Percentiles rank a stretch among this genome's conserved stretches.
Evolutionary conservation across 2,888 invertebrate genomes (phyloP).

Genomic region (Platycnemis pennipes): DNA sequence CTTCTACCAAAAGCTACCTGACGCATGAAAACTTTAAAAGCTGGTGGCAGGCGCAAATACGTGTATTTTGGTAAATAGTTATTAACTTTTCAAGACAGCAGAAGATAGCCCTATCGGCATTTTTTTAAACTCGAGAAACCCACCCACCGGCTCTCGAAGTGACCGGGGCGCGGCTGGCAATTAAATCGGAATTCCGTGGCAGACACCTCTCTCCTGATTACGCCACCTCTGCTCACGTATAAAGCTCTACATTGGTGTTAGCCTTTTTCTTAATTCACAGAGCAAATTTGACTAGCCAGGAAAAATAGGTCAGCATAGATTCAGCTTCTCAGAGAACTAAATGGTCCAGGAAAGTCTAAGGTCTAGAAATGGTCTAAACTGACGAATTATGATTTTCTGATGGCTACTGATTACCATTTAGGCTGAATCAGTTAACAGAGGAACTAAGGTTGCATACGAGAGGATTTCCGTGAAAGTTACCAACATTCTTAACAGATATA

Average conservation of each 20-base stretch:
- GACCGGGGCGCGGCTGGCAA: neutral
- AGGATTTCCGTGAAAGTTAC: no score
- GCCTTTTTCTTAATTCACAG: neutral
- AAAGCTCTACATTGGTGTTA: neutral
- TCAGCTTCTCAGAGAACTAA: neutral
- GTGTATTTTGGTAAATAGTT: no score
- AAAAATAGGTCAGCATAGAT: neutral
- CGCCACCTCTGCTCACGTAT: neutral
- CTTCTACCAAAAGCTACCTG: no score
- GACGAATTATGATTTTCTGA: neutral
- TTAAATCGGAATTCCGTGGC: neutral
- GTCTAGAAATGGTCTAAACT: no score
- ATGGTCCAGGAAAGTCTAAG: neutral
- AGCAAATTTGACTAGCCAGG: neutral
- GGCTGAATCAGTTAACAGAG: neutral
- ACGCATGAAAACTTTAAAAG: no score
- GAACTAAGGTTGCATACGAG: no score
- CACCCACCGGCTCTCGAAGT: neutral
- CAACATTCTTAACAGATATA: no score
- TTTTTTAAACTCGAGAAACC: no score
- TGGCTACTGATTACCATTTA: neutral
- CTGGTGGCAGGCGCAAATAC: no score
- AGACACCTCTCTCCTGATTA: neutral
- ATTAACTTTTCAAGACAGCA: no score
- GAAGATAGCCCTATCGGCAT: no score